These are phyloP conservation scores for Drosophila bipectinata DNA, from an alignment of 1,140 invertebrate species.

Conservation along the genomic window DNA sequence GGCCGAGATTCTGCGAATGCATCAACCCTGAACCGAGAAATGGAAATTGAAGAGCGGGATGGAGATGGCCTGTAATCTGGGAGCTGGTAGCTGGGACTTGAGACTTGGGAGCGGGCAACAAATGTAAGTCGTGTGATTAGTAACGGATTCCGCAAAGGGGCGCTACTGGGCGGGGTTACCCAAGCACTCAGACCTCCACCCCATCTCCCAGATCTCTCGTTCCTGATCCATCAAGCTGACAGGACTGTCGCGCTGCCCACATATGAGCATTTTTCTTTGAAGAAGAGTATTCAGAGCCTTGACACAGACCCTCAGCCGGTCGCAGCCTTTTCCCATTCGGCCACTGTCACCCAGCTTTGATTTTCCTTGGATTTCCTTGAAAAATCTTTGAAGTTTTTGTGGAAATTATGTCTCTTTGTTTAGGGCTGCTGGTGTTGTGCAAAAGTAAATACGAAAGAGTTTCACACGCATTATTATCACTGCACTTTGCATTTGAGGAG, in stretches of 20 bases:
- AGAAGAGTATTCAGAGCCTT: constrained; percentile 19
- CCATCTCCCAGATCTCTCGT: constrained; percentile 7
- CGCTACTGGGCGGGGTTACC: constrained; percentile 10
- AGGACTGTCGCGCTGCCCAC: constrained; percentile 31
- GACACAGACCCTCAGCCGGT: constrained; percentile 24
- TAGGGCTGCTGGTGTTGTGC: constrained; percentile 35
- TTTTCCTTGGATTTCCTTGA: neutral
- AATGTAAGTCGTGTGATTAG: constrained; percentile 59
- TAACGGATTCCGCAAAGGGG: constrained; percentile 40
- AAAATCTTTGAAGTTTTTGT: neutral
- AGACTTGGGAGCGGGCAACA: constrained; percentile 28
- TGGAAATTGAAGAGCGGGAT: constrained; percentile 4
- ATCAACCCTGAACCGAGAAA: constrained; percentile 50
- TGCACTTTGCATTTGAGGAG: constrained; percentile 32
- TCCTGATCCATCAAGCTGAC: constrained; percentile 35
- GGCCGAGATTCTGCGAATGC: constrained; percentile 64
- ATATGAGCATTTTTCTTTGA: constrained; percentile 37
- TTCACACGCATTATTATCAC: constrained; percentile 65
- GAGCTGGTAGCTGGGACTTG: constrained; percentile 9
- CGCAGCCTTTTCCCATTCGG: neutral
- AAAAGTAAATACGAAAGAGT: constrained; percentile 68
- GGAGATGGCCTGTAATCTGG: neutral
- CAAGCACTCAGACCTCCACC: constrained; percentile 16
- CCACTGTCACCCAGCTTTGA: constrained; percentile 23
- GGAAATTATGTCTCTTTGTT: neutral